Base-by-base conservation (phyloP, 2,888 invertebrate species). In the Acrocera orbiculus region DNA sequence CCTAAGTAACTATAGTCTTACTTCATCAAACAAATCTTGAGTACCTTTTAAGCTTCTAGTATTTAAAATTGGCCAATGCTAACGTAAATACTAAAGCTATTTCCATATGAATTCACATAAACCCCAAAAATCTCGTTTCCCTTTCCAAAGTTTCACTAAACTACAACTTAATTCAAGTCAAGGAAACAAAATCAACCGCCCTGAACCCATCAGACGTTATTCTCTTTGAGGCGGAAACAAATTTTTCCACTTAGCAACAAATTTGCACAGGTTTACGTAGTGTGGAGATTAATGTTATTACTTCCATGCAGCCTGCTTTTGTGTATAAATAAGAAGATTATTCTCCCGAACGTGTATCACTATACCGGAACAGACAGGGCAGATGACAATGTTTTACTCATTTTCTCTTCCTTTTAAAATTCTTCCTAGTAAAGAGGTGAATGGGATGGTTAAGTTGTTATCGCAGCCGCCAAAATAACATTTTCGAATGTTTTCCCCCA, bases 301-400 rank as follows among this genome's bases (percentile, higher is more conserved):
- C 44, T 43, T 45, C 42, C 41, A 36, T 37, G 39, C 38, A 45
- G 40, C 42, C 42, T 41, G 43, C 40, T 37, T 37, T 41, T 38
- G 42, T 43, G 42, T 41, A 45, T 45, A 42, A 42, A 43, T 45
- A 45, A 45, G 44, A 42, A 45, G 44, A 42, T 45, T 45, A 45
- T 41, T 39, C 33, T 43, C 42, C 43, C 42, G 44, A 44, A 44
- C 42, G 42, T 43, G 42, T 43, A 44, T 7, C 22, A 3, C 20
- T 6, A 20, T n/a, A n/a, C n/a, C n/a, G n/a, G n/a, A n/a, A n/a
- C n/a, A n/a, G n/a, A n/a, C n/a, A n/a, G n/a, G n/a, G n/a, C n/a
- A n/a, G n/a, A n/a, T n/a, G n/a, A n/a, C n/a, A n/a, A n/a, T n/a
- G n/a, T n/a, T n/a, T n/a, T n/a, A n/a, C n/a, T n/a, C n/a, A n/a